phyloP scores from a whole-genome alignment of 1,140 invertebrate genomes.

The Plectrocnemia conspersa region DNA sequence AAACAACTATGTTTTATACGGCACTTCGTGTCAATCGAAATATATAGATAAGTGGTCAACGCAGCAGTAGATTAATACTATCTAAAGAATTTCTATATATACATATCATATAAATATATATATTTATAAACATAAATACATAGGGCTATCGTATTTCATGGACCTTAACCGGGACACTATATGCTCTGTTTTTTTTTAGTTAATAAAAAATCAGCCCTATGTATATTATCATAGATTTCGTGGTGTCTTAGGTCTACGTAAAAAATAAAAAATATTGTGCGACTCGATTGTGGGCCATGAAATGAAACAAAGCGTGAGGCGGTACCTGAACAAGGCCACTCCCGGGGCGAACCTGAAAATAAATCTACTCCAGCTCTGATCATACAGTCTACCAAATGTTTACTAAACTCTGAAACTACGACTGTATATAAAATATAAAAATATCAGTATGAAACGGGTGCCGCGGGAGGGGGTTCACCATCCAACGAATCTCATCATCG shows the following conservation, averaged over 20 bases:
- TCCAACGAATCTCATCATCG: conserved; percentile 33
- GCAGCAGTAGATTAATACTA: no score
- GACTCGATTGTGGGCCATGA: conserved; percentile 4
- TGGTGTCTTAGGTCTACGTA: not conserved
- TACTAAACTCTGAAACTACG: not conserved
- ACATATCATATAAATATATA: no score
- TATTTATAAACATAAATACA: no score
- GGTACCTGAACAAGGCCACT: conserved; percentile 2
- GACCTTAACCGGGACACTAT: no score
- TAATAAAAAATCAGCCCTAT: no score
- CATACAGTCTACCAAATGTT: not conserved
- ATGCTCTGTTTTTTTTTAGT: no score
- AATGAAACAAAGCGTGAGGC: conserved; percentile 4
- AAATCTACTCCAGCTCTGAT: no score
- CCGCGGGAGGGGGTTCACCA: conserved; percentile 19
- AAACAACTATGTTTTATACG: no score
- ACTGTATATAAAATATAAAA: not conserved
- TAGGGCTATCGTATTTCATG: no score
- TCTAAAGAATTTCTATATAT: no score
- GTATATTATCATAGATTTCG: not conserved
- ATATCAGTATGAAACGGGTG: not conserved
- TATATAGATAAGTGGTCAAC: no score
- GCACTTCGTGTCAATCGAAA: no score
- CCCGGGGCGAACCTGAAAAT: not conserved
- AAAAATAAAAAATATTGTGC: not conserved